Conservation (phyloP, 1,140 invertebrate species). For the Carposina sasakii region DNA sequence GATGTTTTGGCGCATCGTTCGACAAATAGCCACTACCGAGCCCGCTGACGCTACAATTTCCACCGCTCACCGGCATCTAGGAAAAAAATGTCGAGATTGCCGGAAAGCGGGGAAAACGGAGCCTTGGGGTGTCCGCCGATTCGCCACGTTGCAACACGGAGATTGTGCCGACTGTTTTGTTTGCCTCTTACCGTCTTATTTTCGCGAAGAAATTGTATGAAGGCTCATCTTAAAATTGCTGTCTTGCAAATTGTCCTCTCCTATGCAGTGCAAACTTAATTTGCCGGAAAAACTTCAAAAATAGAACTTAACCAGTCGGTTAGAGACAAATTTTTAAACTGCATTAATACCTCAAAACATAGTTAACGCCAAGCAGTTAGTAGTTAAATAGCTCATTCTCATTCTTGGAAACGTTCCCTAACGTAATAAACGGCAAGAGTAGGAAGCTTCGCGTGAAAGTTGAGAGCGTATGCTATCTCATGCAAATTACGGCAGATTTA, state of each 20-base stretch:
- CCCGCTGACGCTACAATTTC: slow-evolving; percentile 61
- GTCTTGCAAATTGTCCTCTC: slow-evolving; percentile 42
- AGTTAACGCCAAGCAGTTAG: slow-evolving; percentile 56
- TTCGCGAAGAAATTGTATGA: slow-evolving; percentile 58
- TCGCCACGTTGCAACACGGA: slow-evolving; percentile 63
- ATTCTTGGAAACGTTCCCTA: slow-evolving; percentile 65
- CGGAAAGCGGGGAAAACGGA: slow-evolving; percentile 40
- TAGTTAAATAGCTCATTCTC: slow-evolving; percentile 66
- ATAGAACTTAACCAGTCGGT: too few relatives aligned
- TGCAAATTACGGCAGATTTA: slow-evolving; percentile 72
- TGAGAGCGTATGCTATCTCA: slow-evolving; percentile 71
- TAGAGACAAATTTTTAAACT: too few relatives aligned
- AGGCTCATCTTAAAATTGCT: slow-evolving; percentile 49
- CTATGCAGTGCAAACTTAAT: too few relatives aligned
- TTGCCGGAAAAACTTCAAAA: too few relatives aligned
- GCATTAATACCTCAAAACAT: slow-evolving; percentile 25
- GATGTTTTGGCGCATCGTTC: slow-evolving; percentile 69
- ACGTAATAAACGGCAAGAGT: slow-evolving; percentile 70
- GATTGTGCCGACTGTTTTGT: slow-evolving; percentile 65
- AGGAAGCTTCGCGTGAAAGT: slow-evolving; percentile 66
- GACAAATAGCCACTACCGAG: slow-evolving; percentile 56
- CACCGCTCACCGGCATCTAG: slow-evolving; percentile 41
- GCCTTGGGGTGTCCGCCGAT: slow-evolving; percentile 54
- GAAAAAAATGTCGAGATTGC: slow-evolving; percentile 67
- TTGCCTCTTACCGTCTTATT: slow-evolving; percentile 67